Evolutionary conservation across 2,888 invertebrate species (phyloP).

Genomic region (Ectemnius cavifrons): DNA sequence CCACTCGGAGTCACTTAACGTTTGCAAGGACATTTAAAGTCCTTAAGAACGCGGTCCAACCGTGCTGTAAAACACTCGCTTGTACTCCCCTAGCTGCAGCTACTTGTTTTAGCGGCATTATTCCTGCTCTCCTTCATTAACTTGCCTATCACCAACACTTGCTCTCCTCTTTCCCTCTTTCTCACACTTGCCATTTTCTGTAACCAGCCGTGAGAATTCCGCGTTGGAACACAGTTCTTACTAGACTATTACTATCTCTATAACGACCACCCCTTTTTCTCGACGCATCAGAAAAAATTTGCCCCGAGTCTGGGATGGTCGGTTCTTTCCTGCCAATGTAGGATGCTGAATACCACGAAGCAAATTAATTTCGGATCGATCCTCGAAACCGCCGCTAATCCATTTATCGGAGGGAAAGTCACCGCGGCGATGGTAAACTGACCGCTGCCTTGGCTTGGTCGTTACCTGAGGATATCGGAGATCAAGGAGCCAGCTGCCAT

Average conservation of each 20-base stretch:
- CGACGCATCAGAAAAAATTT: no score
- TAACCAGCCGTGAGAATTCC: no score
- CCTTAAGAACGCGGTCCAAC: conserved; percentile 52
- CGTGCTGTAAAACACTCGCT: conserved; percentile 65
- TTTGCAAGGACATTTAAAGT: conserved; percentile 68
- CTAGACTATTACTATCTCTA: no score
- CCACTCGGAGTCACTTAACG: conserved; percentile 75
- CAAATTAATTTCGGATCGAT: conserved; percentile 66
- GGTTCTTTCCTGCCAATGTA: no score
- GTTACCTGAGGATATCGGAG: not conserved
- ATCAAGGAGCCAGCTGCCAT: no score
- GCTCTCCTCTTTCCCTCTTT: conserved; percentile 13
- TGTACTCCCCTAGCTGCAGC: conserved; percentile 51
- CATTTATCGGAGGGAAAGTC: conserved; percentile 53
- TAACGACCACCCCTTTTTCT: no score
- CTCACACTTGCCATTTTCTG: not conserved
- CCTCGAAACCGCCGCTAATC: conserved; percentile 61
- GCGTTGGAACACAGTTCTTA: no score
- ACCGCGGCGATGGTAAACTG: conserved; percentile 15
- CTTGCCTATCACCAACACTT: conserved; percentile 60
- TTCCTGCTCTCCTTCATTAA: conserved; percentile 63
- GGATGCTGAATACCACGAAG: conserved; percentile 10
- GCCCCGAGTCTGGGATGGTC: no score
- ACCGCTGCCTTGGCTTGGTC: not conserved
- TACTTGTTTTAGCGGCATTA: conserved; percentile 73